Evolutionary conservation across 2,113 vertebrate genomes (phyloP), one percentile per base, ranked within the genome.

Genomic region (Muntiacus muntjak): DNA sequence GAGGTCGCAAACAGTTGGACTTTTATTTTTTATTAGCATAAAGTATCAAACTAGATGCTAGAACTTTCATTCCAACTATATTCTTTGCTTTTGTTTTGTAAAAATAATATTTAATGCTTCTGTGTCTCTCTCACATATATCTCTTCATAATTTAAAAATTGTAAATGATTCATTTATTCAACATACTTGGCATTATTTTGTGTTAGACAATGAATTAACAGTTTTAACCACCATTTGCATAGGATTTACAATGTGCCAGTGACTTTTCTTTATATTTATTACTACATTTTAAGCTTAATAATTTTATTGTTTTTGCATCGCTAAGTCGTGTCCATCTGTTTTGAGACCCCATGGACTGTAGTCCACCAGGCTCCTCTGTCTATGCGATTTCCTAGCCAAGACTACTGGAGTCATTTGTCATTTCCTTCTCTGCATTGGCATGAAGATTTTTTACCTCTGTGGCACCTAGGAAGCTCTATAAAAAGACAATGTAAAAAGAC

Each of bases 141-240:
- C 30, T 71, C 47, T 50, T 91, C 40, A 78, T 50, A 74, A 62
- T 87, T 95, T 90, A 87, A 87, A 93, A 71, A 8, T 17, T 36
- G 17, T 81, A 93, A 93, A 23, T 25, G 26, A 97, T 50, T 89
- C 19, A 88, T 90, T 95, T 45, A 83, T 90, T 97, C 74, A 87
- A 36, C 45, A 86, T 90, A 79, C 89, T 52, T 64, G 54, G 8
- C n/a, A 76, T 30, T 95, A 62, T 55, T 95, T 74, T 74, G 26
- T 45, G 3, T 7, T 78, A 71, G n/a, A 33, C 1, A 74, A 40
- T 74, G 5, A 14, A 71, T 58, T 71, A 78, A 36, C 85, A 85
- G 9, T 47, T 78, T 60, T n/a, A 89, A 60, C 33, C 36, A 4
- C 2, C 28, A 54, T 14, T 95, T 90, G 21, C 17, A 83, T 26